A percentile compares a stretch with the other conserved stretches of the same genome.
Conservation (phyloP, 2,888 invertebrate species). For the Scrobipalpa costella region DNA sequence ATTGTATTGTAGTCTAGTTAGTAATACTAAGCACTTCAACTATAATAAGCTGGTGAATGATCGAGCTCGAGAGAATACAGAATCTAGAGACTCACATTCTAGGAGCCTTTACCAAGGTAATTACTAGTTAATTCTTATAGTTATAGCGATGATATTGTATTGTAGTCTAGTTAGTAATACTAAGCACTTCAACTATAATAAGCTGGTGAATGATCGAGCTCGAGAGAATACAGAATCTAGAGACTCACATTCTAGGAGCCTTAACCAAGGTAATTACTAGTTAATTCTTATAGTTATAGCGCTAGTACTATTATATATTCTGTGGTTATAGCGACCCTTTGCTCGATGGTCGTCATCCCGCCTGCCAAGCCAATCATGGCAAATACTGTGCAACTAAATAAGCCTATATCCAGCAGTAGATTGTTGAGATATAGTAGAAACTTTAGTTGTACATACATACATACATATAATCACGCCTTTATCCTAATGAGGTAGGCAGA, state of each 20-base stretch:
- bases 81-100: constrained; percentile 56
- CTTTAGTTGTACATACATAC: too few relatives aligned
- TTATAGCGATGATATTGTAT: too few relatives aligned
- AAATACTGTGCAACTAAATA: too few relatives aligned
- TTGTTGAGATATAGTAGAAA: too few relatives aligned
- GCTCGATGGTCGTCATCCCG: too few relatives aligned
- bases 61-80: constrained; percentile 45
- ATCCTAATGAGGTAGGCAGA: too few relatives aligned
- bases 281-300: neutral
- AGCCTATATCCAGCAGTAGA: too few relatives aligned
- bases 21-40: constrained; percentile 86
- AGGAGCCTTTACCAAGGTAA: constrained; percentile 63
- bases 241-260: constrained; percentile 60
- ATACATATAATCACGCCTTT: too few relatives aligned
- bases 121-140: neutral
- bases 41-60: constrained; percentile 93
- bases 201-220: constrained; percentile 86
- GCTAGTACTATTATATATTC: too few relatives aligned
- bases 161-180: constrained; percentile 47
- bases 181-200: constrained; percentile 91
- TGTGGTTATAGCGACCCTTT: too few relatives aligned
- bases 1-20: too few relatives aligned
- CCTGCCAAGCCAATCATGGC: too few relatives aligned
- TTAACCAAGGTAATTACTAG: constrained; percentile 53
- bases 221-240: constrained; percentile 45